A percentile compares a stretch with the other conserved stretches of the same genome.
These are phyloP conservation scores for Anoplophora glabripennis DNA, from an alignment of 1,140 invertebrate species.

Conservation along the genomic window DNA sequence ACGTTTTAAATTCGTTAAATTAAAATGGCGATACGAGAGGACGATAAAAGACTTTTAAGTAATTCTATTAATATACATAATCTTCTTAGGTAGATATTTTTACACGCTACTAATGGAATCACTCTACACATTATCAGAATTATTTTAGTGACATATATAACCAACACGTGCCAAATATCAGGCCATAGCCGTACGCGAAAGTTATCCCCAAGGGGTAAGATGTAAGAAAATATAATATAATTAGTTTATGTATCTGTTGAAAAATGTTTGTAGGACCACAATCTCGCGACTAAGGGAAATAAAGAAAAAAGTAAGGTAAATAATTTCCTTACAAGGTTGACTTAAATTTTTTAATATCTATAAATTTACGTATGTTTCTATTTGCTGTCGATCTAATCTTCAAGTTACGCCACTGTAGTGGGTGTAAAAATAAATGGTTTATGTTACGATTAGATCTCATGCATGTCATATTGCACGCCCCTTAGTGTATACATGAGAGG, in stretches of 20 bases:
- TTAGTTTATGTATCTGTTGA: no score
- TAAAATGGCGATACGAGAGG: no score
- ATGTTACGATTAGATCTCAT: not conserved
- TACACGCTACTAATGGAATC: constrained; percentile 36
- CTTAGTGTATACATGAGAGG: no score
- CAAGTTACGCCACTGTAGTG: no score
- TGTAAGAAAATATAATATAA: no score
- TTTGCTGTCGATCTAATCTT: not conserved
- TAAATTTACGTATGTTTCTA: no score
- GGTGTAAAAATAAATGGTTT: not conserved
- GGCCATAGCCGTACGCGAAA: no score
- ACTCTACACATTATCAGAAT: constrained; percentile 38
- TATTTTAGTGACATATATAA: constrained; percentile 40
- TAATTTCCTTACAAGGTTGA: not conserved
- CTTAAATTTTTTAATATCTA: not conserved
- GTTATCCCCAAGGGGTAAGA: no score
- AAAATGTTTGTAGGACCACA: no score
- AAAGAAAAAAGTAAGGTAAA: not conserved
- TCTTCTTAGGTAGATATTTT: constrained; percentile 27
- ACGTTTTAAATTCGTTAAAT: no score
- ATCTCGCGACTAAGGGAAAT: not conserved
- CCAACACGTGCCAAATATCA: constrained; percentile 33
- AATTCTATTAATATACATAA: no score
- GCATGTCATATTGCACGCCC: not conserved
- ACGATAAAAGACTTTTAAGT: no score